Base-by-base conservation (phyloP, 2,113 vertebrate genomes). In the Xenus cinereus region DNA sequence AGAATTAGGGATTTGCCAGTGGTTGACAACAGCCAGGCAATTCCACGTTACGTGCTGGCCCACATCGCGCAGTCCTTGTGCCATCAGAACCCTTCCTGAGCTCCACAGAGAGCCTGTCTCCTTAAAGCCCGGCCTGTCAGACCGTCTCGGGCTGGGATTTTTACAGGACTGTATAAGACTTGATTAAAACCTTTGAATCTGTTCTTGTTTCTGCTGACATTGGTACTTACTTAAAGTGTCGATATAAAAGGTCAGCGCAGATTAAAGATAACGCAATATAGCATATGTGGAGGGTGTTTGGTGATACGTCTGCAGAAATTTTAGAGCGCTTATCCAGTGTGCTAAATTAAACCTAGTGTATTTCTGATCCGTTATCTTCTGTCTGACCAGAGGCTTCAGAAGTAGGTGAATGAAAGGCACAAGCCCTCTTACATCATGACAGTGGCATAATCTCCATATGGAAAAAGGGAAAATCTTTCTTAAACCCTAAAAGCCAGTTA, bases 401-500 rank as follows among this genome's bases (percentile, higher is more conserved):
- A 94, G 79, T 78, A 93, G 88, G 94, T 95, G 80, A 96, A 92
- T 69, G 82, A 87, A 96, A 87, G 39, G 57, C 80, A 66, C 75
- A 78, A 90, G 54, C 33, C 76, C 48, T 94, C 92, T 79, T 86
- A 87, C 84, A 80, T 74, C 85, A 67, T 87, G 88, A 11, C 77
- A 72, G 43, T 89, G 66, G n/a, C 84, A 84, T 96, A 95, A 94
- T 95, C 93, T 92, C 90, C 93, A 93, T 94, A 96, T 92, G 96
- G 93, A 96, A 96, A 95, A 93, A 94, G 77, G 78, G 91, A 93
- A 95, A 94, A 96, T 95, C 87, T 96, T 93, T 90, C 59, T 83
- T 96, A 95, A 97, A 96, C 85, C 93, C 92, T 83, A 69, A 88
- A 94, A 96, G 92, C 95, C 93, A 93, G 93, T 97, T 93, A 94